Percentiles rank a stretch among this genome's conserved stretches.
Evolutionary conservation across 1,140 invertebrate species (phyloP).

Genomic region (Periplaneta americana): DNA sequence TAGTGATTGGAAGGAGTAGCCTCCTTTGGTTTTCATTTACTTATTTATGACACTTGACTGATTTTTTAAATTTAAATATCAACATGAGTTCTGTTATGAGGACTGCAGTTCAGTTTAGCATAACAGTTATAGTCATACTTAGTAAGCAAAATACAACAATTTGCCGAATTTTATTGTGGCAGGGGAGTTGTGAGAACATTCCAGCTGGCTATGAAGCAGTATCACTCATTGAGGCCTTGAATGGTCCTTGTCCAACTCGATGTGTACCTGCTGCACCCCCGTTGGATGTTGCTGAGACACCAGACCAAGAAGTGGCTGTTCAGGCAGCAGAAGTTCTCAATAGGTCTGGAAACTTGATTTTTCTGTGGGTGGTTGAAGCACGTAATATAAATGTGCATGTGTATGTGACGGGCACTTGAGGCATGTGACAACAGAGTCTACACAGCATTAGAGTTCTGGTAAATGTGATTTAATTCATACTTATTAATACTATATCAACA

Average conservation of each 20-base stretch:
- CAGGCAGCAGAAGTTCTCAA: slow-evolving; percentile 64
- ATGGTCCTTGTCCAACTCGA: slow-evolving; percentile 74
- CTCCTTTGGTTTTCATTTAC: too few relatives aligned
- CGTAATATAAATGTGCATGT: background rate
- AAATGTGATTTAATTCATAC: background rate
- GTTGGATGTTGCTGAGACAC: slow-evolving; percentile 41
- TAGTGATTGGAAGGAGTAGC: too few relatives aligned
- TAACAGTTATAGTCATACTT: too few relatives aligned
- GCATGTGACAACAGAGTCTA: too few relatives aligned
- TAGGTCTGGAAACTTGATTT: slow-evolving; percentile 36
- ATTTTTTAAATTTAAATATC: too few relatives aligned
- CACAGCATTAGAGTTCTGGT: too few relatives aligned
- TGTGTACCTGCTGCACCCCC: slow-evolving; percentile 43
- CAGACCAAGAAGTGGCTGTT: slow-evolving; percentile 47
- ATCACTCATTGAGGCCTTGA: slow-evolving; percentile 96
- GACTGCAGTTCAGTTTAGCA: too few relatives aligned
- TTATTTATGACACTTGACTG: too few relatives aligned
- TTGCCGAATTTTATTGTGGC: background rate
- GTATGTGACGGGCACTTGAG: background rate
- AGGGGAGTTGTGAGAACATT: slow-evolving; percentile 65
- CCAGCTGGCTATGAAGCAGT: slow-evolving; percentile 92
- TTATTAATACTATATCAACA: too few relatives aligned
- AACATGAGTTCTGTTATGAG: too few relatives aligned
- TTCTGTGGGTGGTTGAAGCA: too few relatives aligned
- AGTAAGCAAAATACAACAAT: background rate